phyloP scores from a whole-genome alignment of 2,888 invertebrate genomes.

The Pandemis corylana region DNA sequence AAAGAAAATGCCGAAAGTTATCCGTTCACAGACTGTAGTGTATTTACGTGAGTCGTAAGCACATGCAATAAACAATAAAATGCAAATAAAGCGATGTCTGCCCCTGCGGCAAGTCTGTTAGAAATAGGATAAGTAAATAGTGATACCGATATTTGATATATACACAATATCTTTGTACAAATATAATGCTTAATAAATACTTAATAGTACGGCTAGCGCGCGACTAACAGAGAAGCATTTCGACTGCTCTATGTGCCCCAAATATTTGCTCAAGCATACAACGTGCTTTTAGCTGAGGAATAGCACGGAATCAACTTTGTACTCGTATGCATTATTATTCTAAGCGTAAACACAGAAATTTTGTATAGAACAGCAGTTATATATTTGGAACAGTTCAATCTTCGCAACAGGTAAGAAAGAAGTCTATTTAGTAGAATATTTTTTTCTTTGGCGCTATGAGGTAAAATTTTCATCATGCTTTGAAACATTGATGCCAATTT shows the following conservation, averaged over 20 bases:
- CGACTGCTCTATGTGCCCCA: neutral
- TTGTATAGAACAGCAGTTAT: constrained; percentile 20
- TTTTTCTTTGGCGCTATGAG: no score
- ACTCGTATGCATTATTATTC: neutral
- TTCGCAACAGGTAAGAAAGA: neutral
- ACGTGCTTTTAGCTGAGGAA: neutral
- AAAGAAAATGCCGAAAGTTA: constrained; percentile 66
- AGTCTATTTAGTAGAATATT: neutral
- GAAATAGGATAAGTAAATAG: constrained; percentile 51
- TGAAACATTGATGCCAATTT: neutral
- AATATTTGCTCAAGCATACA: neutral
- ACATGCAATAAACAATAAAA: constrained; percentile 83
- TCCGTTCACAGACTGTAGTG: constrained; percentile 64
- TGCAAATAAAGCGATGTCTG: constrained; percentile 83
- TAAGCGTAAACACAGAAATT: neutral
- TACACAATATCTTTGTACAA: neutral
- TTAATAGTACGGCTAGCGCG: neutral
- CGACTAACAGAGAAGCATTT: neutral
- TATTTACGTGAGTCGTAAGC: constrained; percentile 72
- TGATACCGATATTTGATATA: constrained; percentile 53
- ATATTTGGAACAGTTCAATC: neutral
- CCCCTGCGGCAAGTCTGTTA: constrained; percentile 61
- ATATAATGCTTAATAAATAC: neutral
- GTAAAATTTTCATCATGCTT: neutral
- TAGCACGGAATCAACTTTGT: neutral